Conservation (phyloP, 2,888 invertebrate genomes). For the Brassicogethes aeneus region DNA sequence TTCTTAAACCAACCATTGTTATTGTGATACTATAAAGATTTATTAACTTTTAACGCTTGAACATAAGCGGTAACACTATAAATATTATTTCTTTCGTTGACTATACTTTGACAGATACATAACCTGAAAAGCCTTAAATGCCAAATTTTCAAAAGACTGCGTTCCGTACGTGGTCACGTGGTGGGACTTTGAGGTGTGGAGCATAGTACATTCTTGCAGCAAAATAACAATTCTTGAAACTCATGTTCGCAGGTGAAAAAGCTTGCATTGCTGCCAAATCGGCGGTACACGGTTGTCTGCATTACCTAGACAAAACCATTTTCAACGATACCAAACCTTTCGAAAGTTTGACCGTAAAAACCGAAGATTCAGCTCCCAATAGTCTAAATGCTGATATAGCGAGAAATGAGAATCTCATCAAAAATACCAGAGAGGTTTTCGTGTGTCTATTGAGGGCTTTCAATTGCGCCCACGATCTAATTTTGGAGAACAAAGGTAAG, state of each 20-base stretch:
- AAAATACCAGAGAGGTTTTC: conserved; percentile 63
- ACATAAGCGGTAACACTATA: too few relatives aligned
- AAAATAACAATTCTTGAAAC: too few relatives aligned
- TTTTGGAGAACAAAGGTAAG: conserved; percentile 66
- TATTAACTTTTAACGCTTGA: too few relatives aligned
- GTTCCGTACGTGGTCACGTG: too few relatives aligned
- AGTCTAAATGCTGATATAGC: conserved; percentile 12
- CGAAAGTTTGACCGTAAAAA: conserved; percentile 31
- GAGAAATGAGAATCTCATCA: conserved; percentile 27
- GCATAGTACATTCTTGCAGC: too few relatives aligned
- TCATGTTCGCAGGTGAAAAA: conserved; percentile 54
- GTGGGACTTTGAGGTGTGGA: too few relatives aligned
- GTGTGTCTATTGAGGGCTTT: conserved; percentile 68
- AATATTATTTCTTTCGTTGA: too few relatives aligned
- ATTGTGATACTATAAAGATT: too few relatives aligned
- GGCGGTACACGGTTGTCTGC: conserved; percentile 76
- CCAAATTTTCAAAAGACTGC: too few relatives aligned
- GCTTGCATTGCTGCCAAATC: conserved; percentile 77
- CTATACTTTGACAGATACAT: too few relatives aligned
- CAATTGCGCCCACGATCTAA: conserved; percentile 77
- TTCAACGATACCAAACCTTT: conserved; percentile 42
- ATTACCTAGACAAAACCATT: conserved; percentile 68
- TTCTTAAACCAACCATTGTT: too few relatives aligned
- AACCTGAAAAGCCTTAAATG: too few relatives aligned
- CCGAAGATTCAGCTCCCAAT: conserved; percentile 19